phyloP scores from a whole-genome alignment of 2,888 invertebrate genomes.

The Lamellibrachia columna region DNA sequence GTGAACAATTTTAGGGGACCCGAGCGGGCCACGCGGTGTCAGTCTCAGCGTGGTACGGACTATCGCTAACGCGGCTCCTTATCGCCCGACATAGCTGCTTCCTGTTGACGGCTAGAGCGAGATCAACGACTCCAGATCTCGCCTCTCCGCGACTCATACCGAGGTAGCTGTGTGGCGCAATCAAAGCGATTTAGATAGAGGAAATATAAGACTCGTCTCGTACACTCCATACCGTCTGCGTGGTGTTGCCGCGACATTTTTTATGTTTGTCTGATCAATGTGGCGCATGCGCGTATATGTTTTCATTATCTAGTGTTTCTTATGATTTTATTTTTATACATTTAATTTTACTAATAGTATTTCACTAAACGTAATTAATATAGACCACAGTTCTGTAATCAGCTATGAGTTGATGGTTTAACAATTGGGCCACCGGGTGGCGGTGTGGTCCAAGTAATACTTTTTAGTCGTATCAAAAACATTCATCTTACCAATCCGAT shows the following conservation, averaged over 20 bases:
- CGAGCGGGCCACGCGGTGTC: background rate
- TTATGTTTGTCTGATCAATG: background rate
- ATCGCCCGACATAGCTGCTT: background rate
- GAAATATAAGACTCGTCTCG: background rate
- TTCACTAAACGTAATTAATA: no score
- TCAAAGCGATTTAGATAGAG: background rate
- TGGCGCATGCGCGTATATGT: background rate
- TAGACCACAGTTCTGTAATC: background rate
- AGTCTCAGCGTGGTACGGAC: background rate
- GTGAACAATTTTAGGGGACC: background rate
- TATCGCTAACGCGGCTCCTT: background rate
- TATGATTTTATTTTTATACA: no score
- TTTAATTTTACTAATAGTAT: no score
- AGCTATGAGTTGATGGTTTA: background rate
- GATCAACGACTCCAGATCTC: background rate
- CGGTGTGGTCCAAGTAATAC: background rate
- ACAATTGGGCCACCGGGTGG: background rate
- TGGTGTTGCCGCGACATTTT: background rate
- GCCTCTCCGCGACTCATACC: background rate
- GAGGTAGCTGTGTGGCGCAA: background rate
- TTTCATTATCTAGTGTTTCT: no score
- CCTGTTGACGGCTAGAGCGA: background rate
- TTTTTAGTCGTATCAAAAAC: background rate
- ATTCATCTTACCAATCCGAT: no score
- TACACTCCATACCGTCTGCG: background rate